Base-by-base conservation (phyloP, 2,888 invertebrate species). In the Eilema sororculum region DNA sequence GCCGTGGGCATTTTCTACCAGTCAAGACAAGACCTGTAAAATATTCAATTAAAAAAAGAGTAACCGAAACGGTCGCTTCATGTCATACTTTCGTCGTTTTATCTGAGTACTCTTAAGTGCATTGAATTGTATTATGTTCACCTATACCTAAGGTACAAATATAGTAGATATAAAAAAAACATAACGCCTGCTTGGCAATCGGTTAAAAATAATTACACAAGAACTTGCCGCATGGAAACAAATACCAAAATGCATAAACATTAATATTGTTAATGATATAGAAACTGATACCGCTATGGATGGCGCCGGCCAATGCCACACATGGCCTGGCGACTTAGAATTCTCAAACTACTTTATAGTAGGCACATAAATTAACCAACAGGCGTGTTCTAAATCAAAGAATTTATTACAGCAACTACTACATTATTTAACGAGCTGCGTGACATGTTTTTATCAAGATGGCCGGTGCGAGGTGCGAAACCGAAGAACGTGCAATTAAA, bases 361-460 rank as follows among this genome's bases (percentile, higher is more conserved):
- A 76, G 20, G 65, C 73, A 77, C 80, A 78, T 82, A 85, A 84
- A 81, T 79, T 61, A 52, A 72, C 72, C 58, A 64, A 75, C 73
- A 76, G 73, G 69, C 65, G 58, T 69, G 73, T 78, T 82, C 77
- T 84, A 85, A 85, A 81, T 87, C 82, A 85, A 79, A 82, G 82
- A 85, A 85, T 87, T 89, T 90, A 90, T 82, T 75, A 83, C 75
- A 60, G 74, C 77, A 76, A 84, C 82, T 78, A 84, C 79, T 75
- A 84, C 79, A 84, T 86, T 88, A 89, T 86, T 87, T 89, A 89
- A 89, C 84, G 78, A 82, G 79, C 73, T 77, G 73, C 68, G 82
- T 82, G 86, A 83, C 86, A 84, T 76, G 83, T 82, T 81, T 82
- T 83, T 90, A 88, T 87, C 89, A 84, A 84, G 88, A 85, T 86